Evolutionary conservation across 1,140 invertebrate species (phyloP), one percentile per base, ranked within the genome.

Genomic region (Leptoteleia sp.): DNA sequence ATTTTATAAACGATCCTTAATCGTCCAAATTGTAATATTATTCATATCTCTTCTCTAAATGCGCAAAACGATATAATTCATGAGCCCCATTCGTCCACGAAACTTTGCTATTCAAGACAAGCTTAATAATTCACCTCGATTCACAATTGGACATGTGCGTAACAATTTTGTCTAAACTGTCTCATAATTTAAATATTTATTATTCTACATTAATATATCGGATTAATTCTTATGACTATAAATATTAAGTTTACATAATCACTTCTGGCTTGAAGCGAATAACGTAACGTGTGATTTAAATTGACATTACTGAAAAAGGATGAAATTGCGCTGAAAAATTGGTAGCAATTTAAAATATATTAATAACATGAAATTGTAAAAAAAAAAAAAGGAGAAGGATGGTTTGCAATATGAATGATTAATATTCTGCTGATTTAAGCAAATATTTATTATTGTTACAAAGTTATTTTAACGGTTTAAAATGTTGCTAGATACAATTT

Each of bases 1-100:
- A 75, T 75, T 75, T 75, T 61, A 67, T 75, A 65, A 75, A 75
- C 52, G 71, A 47, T 62, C 62, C 61, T 78, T 73, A 79, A 68
- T 68, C 70, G 76, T 68, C 62, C 67, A 61, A 78, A 78, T 78
- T 67, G 75, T 78, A 78, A 78, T 78, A 71, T 78, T 78, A 78
- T 78, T 78, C 75, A 78, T 71, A 59, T 72, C 61, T 71, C 29
- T 78, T 62, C 43, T 76, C 59, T 59, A 76, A 76, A 76, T 76
- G 55, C 62, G 72, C 62, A 52, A 54, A 47, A 48, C 54, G 33
- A 55, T 55, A 76, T 76, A 76, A 76, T 76, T 76, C 72, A 76
- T 55, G 55, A 25, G 55, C n/a, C 62, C 64, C 54, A 27, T 48
- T 62, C 62, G 40, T 52, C 31, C 45, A 50, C 50, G 16, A 38